Evolutionary conservation across 1,140 invertebrate species (phyloP).

Genomic region (Sinonovacula constricta): DNA sequence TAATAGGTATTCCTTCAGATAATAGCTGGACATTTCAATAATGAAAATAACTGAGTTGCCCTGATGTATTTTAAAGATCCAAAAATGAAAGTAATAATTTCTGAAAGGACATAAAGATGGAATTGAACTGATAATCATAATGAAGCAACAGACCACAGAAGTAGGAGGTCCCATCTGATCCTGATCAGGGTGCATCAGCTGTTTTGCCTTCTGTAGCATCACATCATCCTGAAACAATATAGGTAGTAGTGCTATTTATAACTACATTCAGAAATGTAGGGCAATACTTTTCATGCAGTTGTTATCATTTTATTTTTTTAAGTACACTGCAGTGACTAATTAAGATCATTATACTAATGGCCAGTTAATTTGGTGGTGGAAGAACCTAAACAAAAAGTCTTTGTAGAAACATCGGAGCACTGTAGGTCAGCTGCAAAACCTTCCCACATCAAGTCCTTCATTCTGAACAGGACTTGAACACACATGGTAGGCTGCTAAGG

Average conservation of each 20-base stretch:
- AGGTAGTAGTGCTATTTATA: background rate
- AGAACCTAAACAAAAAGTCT: background rate
- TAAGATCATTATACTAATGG: background rate
- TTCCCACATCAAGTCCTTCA: too few species aligned
- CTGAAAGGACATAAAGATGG: too few species aligned
- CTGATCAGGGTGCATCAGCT: slow-evolving; percentile 68
- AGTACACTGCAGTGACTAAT: background rate
- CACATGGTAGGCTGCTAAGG: too few species aligned
- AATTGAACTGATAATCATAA: background rate
- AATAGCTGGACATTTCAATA: background rate
- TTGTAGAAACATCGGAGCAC: background rate
- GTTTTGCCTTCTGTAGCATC: slow-evolving; percentile 66
- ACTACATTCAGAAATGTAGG: background rate
- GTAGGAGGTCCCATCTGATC: slow-evolving; percentile 69
- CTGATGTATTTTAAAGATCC: background rate
- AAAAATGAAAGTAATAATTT: background rate
- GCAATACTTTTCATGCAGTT: background rate
- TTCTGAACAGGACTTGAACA: too few species aligned
- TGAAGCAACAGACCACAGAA: slow-evolving; percentile 47
- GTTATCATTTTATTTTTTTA: background rate
- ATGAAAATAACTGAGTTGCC: background rate
- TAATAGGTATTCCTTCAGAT: background rate
- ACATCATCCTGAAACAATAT: slow-evolving; percentile 67
- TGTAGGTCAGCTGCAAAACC: too few species aligned
- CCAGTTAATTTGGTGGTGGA: background rate